Conservation (phyloP, 2,888 invertebrate species). For the Habroteleia sp. region DNA sequence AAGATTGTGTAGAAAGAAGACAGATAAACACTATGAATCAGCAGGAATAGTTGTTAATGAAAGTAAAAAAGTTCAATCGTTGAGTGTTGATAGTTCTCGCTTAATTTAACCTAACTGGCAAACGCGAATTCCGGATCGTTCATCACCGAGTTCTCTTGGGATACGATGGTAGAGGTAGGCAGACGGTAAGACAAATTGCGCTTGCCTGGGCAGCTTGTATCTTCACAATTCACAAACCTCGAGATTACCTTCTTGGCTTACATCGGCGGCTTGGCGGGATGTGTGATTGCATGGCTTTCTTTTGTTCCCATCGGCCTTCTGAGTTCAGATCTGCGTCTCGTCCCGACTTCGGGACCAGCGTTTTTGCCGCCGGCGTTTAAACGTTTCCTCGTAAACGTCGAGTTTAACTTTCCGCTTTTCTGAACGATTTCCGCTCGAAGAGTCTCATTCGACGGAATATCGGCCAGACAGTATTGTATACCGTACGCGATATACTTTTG, state of each 20-base stretch:
- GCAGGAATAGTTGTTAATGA: conserved; percentile 51
- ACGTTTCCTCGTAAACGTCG: conserved; percentile 54
- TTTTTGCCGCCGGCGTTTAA: conserved; percentile 53
- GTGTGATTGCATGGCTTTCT: conserved; percentile 49
- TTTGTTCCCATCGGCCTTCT: conserved; percentile 29
- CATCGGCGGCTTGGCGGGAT: conserved; percentile 21
- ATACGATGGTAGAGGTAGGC: conserved; percentile 38
- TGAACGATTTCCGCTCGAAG: conserved; percentile 43
- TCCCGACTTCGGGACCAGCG: conserved; percentile 11
- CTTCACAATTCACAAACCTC: conserved; percentile 66
- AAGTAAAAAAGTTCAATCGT: conserved; percentile 46
- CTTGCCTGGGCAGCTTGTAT: conserved; percentile 66
- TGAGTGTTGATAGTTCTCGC: conserved; percentile 75
- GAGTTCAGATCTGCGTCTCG: conserved; percentile 20
- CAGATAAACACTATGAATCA: conserved; percentile 7
- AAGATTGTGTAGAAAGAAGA: conserved; percentile 1
- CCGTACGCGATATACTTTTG: conserved; percentile 17
- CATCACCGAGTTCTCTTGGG: conserved; percentile 68
- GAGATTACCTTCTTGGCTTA: conserved; percentile 59
- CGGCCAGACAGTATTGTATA: conserved; percentile 24
- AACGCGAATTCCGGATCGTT: conserved; percentile 71
- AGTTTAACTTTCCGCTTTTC: conserved; percentile 56
- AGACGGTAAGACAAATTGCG: conserved; percentile 72
- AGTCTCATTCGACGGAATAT: conserved; percentile 22
- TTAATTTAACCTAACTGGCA: conserved; percentile 72